Evolutionary conservation across 23 tunicate genomes (phyloP).

Genomic region (Halocynthia aurantium): DNA sequence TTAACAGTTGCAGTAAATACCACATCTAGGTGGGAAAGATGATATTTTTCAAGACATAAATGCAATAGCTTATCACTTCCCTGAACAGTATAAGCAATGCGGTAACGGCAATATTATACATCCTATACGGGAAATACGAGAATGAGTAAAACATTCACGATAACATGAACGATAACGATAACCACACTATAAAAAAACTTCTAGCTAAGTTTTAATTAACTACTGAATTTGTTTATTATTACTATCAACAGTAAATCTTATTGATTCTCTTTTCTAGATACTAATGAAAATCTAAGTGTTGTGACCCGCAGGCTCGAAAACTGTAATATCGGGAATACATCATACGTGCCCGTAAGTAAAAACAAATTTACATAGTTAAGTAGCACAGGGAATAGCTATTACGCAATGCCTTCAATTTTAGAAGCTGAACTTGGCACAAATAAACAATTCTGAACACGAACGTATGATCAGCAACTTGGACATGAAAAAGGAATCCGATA

Average conservation of each 20-base stretch:
- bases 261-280: background rate
- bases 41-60: too few relatives aligned
- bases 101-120: too few relatives aligned
- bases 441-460: slow-evolving; percentile 1
- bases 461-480: background rate
- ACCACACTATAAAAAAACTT: too few relatives aligned
- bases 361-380: background rate
- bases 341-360: background rate
- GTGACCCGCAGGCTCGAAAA: background rate
- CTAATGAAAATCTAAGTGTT: background rate
- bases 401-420: background rate
- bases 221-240: too few relatives aligned
- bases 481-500: background rate
- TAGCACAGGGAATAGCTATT: background rate
- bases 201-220: too few relatives aligned
- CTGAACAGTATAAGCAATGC: too few relatives aligned
- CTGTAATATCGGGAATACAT: background rate
- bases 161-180: too few relatives aligned
- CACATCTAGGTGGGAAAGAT: too few relatives aligned
- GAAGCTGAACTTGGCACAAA: slow-evolving; percentile 2
- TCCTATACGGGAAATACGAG: too few relatives aligned
- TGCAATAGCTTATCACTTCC: too few relatives aligned
- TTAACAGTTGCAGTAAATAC: too few relatives aligned
- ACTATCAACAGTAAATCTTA: background rate
- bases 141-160: too few relatives aligned